Base-by-base conservation (phyloP, 2,113 vertebrate species). In the Onychorhynchus coronatus region DNA sequence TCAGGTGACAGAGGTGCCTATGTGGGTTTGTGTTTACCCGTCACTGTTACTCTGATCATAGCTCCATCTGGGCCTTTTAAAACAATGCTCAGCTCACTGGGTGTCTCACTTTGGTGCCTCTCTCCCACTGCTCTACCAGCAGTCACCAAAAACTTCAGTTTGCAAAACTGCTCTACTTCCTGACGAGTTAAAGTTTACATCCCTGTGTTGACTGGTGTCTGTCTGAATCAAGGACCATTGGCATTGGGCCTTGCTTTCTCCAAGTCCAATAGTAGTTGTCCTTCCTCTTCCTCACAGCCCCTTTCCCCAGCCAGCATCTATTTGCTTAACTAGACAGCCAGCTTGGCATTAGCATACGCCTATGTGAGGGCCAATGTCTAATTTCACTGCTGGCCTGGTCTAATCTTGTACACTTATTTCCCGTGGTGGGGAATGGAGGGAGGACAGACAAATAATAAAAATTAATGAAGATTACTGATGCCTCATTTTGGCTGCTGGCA, bases 251-350 rank as follows among this genome's bases (percentile, higher is more conserved):
- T 79, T 0, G 2, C 53, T 73, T 68, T n/a, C 41, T 56, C 33
- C 20, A 22, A 67, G 59, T 0, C 2, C 14, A 25, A 6, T 8
- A 80, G 41, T 31, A 19, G 68, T 52, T 1, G 0, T 61, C 55
- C 35, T 88, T 41, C 42, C 41, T 47, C 39, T 39, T 95, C 67
- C 71, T 82, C 67, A 56, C 24, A 66, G 41, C 12, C 33, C 33
- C 21, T 52, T 70, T 85, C 39, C 33, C 30, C 49, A 88, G 82
- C 33, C 35, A 74, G 35, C 14, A 61, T 77, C 65, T 42, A 37
- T 74, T 81, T 65, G 35, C 78, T 65, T 66, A 74, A 70, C 12
- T 21, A 85, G 55, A 35, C 0, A 1, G 44, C 65, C 46, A 85
- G 39, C 37, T 44, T 81, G 59, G 27, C 16, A 20, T 91, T 77